Base-by-base conservation (phyloP, 2,113 vertebrate genomes). In the Channa argus region DNA sequence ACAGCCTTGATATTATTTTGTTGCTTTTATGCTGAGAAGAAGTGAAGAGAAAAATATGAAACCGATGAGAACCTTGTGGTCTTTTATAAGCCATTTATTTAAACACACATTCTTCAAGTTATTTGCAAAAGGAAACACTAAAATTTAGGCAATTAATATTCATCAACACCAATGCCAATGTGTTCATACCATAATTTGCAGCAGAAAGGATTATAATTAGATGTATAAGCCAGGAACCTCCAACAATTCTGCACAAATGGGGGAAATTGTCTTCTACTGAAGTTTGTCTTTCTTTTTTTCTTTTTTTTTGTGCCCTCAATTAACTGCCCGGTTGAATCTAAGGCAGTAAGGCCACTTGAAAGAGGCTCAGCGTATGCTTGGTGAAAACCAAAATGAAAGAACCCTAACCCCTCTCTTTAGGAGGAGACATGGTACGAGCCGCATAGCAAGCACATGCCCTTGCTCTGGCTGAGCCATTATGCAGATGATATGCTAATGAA, bases 401-500 rank as follows among this genome's bases (percentile, higher is more conserved):
- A 86, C 71, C 63, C 58, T 34, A 10, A 63, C 52, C 55, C n/a
- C 43, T 14, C 51, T 59, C n/a, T 43, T 69, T 45, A 75, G 66
- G 74, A 39, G 44, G 37, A 84, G 70, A 82, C 80, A 55, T 77
- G 69, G 77, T 88, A 58, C 45, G 36, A 65, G 49, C 79, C 83
- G 71, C 65, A 36, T 61, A 78, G 75, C 66, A 75, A 77, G 60
- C 80, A 56, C 77, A 88, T 88, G 84, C 63, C 84, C 88, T 89
- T 86, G 88, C 83, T 77, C 69, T 70, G 66, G 64, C 59, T 72
- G 71, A 89, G 80, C 79, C 81, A 89, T 92, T 92, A 93, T 94
- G 92, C 83, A 93, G 85, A 94, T 92, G 80, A 87, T 86, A 93
- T 93, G 91, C 82, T 88, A 93, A 92, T 93, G 86, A 88, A 87